Evolutionary conservation across 2,113 vertebrate genomes (phyloP).

Genomic region (Tricholaema leucomelas): DNA sequence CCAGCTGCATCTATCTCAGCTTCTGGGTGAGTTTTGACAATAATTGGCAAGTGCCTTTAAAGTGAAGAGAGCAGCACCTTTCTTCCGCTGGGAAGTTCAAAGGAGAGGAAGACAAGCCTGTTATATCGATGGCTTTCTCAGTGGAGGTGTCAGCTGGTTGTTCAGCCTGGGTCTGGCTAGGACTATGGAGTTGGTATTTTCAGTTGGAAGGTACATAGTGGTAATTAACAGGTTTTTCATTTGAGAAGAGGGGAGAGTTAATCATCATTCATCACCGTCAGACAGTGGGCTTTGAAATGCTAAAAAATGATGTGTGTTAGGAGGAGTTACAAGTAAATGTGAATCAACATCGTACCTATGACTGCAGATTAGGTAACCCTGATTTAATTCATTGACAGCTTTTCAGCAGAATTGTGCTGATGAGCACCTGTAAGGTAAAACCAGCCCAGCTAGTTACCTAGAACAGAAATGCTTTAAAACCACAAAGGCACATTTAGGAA

Average conservation of each 20-base stretch:
- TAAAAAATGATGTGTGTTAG: not conserved
- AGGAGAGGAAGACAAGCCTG: not conserved
- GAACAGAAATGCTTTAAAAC: not conserved
- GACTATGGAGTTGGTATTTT: not conserved
- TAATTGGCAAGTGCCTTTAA: not conserved
- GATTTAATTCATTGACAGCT: not conserved
- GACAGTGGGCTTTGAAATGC: not conserved
- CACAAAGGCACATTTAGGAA: not conserved
- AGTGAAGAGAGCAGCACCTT: not conserved
- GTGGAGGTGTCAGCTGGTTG: not conserved
- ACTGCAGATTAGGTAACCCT: not conserved
- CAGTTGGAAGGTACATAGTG: not conserved
- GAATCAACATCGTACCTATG: not conserved
- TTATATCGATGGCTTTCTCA: not conserved
- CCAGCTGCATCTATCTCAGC: not conserved
- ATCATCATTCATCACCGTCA: not conserved
- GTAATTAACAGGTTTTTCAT: constrained; percentile 21
- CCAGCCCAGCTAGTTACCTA: not conserved
- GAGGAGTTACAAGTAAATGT: not conserved
- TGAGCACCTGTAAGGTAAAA: not conserved
- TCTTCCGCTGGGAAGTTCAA: not conserved
- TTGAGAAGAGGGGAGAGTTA: not conserved
- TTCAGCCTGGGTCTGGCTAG: not conserved
- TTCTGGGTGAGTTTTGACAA: not conserved
- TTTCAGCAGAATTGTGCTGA: not conserved